A percentile compares a stretch with the other conserved stretches of the same genome.
These are phyloP conservation scores for Armadillidium nasatum DNA, from an alignment of 1,140 invertebrate genomes.

Conservation along the genomic window DNA sequence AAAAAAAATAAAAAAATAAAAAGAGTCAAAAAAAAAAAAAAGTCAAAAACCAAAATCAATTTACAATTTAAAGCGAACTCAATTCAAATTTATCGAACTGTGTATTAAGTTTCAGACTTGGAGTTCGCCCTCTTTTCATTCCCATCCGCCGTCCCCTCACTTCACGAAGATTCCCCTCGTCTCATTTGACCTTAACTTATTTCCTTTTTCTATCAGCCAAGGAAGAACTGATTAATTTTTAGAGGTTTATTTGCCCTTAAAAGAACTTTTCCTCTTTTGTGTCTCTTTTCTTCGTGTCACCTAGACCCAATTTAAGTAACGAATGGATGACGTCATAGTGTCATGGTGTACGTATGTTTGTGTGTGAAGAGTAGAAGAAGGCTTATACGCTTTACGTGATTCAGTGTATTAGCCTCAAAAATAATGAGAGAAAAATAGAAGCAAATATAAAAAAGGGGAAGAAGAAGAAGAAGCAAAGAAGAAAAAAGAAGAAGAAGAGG, in stretches of 20 bases:
- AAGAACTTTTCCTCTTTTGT: background rate
- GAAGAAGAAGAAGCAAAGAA: too few relatives aligned
- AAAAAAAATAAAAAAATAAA: background rate
- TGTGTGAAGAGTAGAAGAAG: too few relatives aligned
- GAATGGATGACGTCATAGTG: too few relatives aligned
- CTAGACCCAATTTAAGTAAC: too few relatives aligned
- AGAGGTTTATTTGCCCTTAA: slow-evolving; percentile 4
- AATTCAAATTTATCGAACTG: slow-evolving; percentile 12
- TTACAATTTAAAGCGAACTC: slow-evolving; percentile 2
- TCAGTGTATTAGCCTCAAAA: too few relatives aligned
- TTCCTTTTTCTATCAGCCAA: background rate
- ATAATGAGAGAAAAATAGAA: too few relatives aligned
- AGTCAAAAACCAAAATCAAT: background rate
- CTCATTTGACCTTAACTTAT: background rate
- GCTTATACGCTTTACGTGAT: too few relatives aligned
- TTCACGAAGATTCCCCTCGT: background rate
- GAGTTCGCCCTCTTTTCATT: background rate
- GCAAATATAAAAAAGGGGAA: too few relatives aligned
- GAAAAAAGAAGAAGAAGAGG: too few relatives aligned
- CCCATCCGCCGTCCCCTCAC: background rate
- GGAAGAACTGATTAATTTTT: slow-evolving; percentile 8
- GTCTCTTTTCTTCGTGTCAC: too few relatives aligned
- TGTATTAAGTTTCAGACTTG: background rate
- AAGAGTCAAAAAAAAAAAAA: background rate
- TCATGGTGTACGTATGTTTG: too few relatives aligned